Evolutionary conservation across 2,797 vertebrate genomes (phyloP).

Genomic region (Dipus sagitta): DNA sequence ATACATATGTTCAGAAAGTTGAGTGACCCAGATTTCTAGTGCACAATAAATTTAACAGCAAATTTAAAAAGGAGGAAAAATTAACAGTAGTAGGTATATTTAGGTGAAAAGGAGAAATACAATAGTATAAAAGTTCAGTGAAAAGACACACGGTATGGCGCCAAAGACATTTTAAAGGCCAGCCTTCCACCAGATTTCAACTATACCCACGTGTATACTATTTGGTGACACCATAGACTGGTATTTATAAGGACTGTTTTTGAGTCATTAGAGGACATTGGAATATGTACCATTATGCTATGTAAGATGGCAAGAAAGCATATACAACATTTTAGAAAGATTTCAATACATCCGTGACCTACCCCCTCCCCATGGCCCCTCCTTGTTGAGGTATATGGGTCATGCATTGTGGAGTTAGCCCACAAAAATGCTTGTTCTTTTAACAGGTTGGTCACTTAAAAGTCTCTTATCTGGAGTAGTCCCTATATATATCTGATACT

Average conservation of each 20-base stretch:
- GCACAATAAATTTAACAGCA: slow-evolving; percentile 53
- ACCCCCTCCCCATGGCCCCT: too few species aligned
- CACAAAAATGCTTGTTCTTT: slow-evolving; percentile 44
- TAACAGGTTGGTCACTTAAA: slow-evolving; percentile 43
- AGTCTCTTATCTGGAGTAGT: slow-evolving; percentile 36
- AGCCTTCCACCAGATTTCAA: neutral
- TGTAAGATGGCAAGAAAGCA: slow-evolving; percentile 41
- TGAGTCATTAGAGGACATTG: slow-evolving; percentile 2
- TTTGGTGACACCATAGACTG: neutral
- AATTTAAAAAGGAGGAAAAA: slow-evolving; percentile 63
- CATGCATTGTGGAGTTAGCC: too few species aligned
- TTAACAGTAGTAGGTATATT: slow-evolving; percentile 22
- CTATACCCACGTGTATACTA: neutral
- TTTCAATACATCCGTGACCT: too few species aligned
- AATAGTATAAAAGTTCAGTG: slow-evolving; percentile 33
- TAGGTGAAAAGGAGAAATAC: slow-evolving; percentile 39
- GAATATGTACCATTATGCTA: neutral
- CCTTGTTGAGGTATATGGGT: too few species aligned
- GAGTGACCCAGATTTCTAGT: slow-evolving; percentile 28
- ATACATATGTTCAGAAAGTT: slow-evolving; percentile 31
- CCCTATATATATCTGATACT: slow-evolving; percentile 62
- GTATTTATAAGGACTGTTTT: slow-evolving; percentile 39
- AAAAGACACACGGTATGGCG: neutral
- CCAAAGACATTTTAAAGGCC: slow-evolving; percentile 39
- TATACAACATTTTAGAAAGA: slow-evolving; percentile 14